Evolutionary conservation across 2,888 invertebrate genomes (phyloP), one percentile per base, ranked within the genome.

Genomic region (Abrostola tripartita): DNA sequence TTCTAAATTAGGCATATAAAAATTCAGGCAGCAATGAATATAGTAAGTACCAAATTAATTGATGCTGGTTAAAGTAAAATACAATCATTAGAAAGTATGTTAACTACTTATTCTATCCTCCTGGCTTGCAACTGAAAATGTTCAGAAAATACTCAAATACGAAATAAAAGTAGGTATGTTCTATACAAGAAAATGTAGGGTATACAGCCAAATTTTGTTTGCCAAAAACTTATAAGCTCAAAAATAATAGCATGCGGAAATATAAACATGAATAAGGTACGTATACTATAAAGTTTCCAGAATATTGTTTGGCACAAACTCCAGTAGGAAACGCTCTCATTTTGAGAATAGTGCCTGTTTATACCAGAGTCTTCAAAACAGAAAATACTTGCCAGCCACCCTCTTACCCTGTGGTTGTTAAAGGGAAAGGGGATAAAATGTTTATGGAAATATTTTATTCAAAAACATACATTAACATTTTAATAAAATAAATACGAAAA

Each of bases 271-370:
- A 79, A 77, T 74, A 74, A 76, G 74, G 76, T 78, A 75, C 66
- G 68, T 76, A 71, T 81, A 80, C 79, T 74, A 81, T 81, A 84
- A 85, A 83, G 76, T 81, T 82, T 72, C 68, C 76, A 80, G 81
- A 74, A 85, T 84, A 84, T 83, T 79, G 73, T 82, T 86, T 87
- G 85, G 84, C 86, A 85, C 85, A 83, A 79, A 85, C 79, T 81
- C 75, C 75, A 79, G 74, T 68, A 74, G 71, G 81, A 76, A 81
- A 74, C 61, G 77, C 74, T 80, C 79, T 81, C 78, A 78, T 84
- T 81, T 81, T 79, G 81, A 78, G 81, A 85, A 85, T 81, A 81
- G 77, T 76, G 75, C 72, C 76, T 78, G 82, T 84, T 87, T 86
- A 85, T 86, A 84, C 81, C 78, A n/a, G 59, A 74, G 80, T 81